Evolutionary conservation across 2,888 invertebrate species (phyloP), one percentile per base, ranked within the genome.

Genomic region (Lepidochitona cinerea): DNA sequence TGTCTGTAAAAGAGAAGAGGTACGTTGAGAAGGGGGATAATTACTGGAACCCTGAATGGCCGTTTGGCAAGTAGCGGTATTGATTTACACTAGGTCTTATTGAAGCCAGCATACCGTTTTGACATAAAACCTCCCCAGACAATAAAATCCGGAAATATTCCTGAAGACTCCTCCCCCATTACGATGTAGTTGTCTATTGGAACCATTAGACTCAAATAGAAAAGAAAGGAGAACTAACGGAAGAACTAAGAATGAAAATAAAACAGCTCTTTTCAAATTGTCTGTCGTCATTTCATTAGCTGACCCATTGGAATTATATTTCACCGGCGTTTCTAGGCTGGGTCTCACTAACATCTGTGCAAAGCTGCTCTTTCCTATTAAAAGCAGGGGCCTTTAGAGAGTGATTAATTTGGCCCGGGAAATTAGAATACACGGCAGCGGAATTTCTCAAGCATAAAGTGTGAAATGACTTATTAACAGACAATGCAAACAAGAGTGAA

Each of bases 71-170:
- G 59, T 29, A 29, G 26, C 29, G 23, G 23, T 59, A 59, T 59
- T 59, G 59, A 59, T 59, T 59, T 59, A 29, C 59, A 59, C 32
- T 4, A 29, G 59, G 59, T 59, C 59, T 59, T 32, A 59, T 59
- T 59, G 59, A 59, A 59, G 32, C 23, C 59, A 59, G 32, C 59
- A 59, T 59, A 26, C 59, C 59, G 32, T 59, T 59, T 59, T 59
- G 59, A 59, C 59, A 59, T 59, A 59, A 59, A 59, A 59, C 59
- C 14, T 59, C 59, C 59, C 59, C 59, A 59, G 26, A 59, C 59
- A 59, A 59, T 59, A 29, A 59, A 59, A 4, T 12, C 18, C 59
- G 59, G 59, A 59, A 59, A 59, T 59, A 59, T 59, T 59, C 59
- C 32, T 4, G 29, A 23, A 23, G 12, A 29, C 59, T n/a, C n/a